Percentiles rank a stretch among this genome's conserved stretches.
Evolutionary conservation across 2,113 vertebrate genomes (phyloP).

Genomic region (Sander vitreus): DNA sequence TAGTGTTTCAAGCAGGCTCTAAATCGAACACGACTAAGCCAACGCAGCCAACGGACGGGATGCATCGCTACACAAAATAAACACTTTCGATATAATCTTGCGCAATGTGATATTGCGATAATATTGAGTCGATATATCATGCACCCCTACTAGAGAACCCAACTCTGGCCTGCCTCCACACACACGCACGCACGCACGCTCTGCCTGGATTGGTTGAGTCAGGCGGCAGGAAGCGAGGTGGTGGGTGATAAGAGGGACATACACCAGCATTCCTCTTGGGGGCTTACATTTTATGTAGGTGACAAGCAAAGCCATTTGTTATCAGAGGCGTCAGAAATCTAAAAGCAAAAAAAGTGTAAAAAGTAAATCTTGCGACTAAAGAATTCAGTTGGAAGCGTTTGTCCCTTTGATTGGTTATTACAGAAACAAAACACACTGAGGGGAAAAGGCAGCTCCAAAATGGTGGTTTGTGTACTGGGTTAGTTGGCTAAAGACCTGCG

Average conservation of each 20-base stretch:
- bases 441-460: conserved; percentile 32
- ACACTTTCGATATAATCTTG: no score
- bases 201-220: conserved; percentile 25
- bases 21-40: no score
- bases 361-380: not conserved
- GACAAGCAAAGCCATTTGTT: conserved; percentile 42
- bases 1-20: no score
- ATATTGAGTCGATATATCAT: no score
- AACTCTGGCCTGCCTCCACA: not conserved
- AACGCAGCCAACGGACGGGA: no score
- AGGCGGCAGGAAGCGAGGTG: conserved; percentile 44
- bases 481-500: not conserved
- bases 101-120: no score
- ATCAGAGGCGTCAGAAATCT: conserved; percentile 3
- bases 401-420: conserved; percentile 10
- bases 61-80: no score
- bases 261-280: conserved; percentile 30
- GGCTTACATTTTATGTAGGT: conserved; percentile 30
- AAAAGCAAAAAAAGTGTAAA: conserved; percentile 5
- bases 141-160: not conserved
- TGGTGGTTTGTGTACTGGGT: conserved; percentile 39
- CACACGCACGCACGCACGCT: conserved; percentile 12
- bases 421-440: not conserved
- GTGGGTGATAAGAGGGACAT: conserved; percentile 31
- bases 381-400: conserved; percentile 17